phyloP scores from a whole-genome alignment of 2,888 invertebrate species.

The Leptinotarsa juncta region DNA sequence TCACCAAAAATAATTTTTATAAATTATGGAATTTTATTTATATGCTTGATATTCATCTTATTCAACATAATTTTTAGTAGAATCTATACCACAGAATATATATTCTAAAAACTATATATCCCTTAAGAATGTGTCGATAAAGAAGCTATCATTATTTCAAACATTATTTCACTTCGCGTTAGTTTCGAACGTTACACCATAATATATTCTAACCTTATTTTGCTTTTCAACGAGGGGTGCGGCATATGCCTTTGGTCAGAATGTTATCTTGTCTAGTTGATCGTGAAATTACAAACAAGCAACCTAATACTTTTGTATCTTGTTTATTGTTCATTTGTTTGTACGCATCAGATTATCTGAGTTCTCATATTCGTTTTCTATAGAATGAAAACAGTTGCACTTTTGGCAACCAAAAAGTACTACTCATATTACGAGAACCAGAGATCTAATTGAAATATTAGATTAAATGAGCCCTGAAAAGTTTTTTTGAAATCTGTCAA shows the following conservation, averaged over 20 bases:
- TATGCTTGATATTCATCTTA: too few relatives aligned
- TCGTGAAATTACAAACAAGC: slow-evolving; percentile 49
- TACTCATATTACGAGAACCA: slow-evolving; percentile 40
- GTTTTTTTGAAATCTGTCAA: slow-evolving; percentile 35
- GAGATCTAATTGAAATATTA: slow-evolving; percentile 46
- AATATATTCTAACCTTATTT: slow-evolving; percentile 20
- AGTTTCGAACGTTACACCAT: slow-evolving; percentile 7
- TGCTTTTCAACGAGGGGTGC: slow-evolving; percentile 35
- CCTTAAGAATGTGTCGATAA: not conserved
- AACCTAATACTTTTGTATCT: slow-evolving; percentile 49
- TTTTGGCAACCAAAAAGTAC: slow-evolving; percentile 40
- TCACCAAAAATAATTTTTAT: too few relatives aligned
- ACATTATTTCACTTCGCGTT: not conserved
- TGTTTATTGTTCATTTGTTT: slow-evolving; percentile 47
- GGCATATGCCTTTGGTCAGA: slow-evolving; percentile 40
- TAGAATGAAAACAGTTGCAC: slow-evolving; percentile 48
- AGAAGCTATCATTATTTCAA: not conserved
- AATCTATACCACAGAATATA: not conserved
- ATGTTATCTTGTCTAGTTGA: slow-evolving; percentile 48
- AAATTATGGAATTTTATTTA: too few relatives aligned
- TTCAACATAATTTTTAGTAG: not conserved
- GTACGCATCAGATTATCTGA: slow-evolving; percentile 46
- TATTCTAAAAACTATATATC: not conserved
- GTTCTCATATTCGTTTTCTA: slow-evolving; percentile 35
- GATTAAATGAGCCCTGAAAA: slow-evolving; percentile 35